Conservation (phyloP, 2,888 invertebrate genomes). For the Gibbula magus region DNA sequence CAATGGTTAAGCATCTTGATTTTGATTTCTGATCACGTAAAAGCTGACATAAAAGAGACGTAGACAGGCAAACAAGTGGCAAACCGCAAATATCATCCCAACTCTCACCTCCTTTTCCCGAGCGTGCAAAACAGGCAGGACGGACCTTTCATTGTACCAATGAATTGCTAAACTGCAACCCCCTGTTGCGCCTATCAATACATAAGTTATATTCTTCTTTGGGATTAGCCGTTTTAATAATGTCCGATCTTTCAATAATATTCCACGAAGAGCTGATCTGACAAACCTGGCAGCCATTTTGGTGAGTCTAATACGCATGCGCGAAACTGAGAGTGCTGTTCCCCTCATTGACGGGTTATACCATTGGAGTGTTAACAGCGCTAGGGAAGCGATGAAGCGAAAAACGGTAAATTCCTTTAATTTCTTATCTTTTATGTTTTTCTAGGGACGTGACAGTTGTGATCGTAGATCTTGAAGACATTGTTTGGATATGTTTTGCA, state of each 20-base stretch:
- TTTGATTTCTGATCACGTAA: too few species aligned
- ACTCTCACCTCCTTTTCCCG: slow-evolving; percentile 12
- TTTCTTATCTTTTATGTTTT: slow-evolving; percentile 18
- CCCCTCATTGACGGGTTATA: neutral
- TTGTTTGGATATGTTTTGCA: too few species aligned
- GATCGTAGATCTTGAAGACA: too few species aligned
- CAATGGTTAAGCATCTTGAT: too few species aligned
- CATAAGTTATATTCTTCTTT: neutral
- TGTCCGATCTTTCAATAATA: neutral
- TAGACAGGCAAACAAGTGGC: neutral
- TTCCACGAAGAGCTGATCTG: neutral
- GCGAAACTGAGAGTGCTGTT: neutral
- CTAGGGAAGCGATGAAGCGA: neutral
- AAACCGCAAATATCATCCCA: neutral
- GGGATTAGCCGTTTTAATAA: neutral
- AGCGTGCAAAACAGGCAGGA: neutral
- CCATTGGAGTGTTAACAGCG: slow-evolving; percentile 10
- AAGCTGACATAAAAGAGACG: neutral
- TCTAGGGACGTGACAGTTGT: neutral
- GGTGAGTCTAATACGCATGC: neutral
- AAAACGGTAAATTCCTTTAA: slow-evolving; percentile 32
- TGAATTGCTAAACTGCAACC: slow-evolving; percentile 2
- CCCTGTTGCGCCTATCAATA: neutral
- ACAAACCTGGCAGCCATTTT: slow-evolving; percentile 11
- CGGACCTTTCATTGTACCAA: neutral